Evolutionary conservation across 2,113 vertebrate genomes (phyloP), one percentile per base, ranked within the genome.

Genomic region (Siphamia tubifer): DNA sequence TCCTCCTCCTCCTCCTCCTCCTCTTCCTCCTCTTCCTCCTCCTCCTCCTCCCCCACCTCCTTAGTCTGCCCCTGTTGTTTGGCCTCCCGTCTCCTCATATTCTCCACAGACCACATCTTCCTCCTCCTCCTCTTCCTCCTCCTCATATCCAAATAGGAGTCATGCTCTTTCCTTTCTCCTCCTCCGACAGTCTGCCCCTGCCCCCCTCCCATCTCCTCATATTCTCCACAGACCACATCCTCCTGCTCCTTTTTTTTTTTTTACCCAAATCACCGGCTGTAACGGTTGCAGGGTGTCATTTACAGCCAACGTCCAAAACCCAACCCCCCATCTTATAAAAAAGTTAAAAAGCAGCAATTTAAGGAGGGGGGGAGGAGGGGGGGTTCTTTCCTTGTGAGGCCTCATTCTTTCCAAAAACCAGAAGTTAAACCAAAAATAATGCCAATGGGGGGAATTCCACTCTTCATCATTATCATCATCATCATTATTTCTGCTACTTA

Each of bases 81-180:
- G 27, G 24, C 51, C 35, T 17, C 32, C 16, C 30, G 35, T 27
- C 40, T 54, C 66, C 38, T 64, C 19, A n/a, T 19, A 27, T 24
- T 43, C 31, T 21, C 11, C 35, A 12, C 21, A 40, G 53, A 15
- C 35, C 39, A 28, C 47, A 42, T 27, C 32, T 15, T 68, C 42
- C 23, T 11, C 10, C 44, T 62, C 38, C 5, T 30, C 35, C n/a
- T n/a, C n/a, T n/a, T 1, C 38, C 31, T 43, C 57, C 42, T n/a
- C 45, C 47, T 73, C 53, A 28, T 44, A 17, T 47, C 44, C 68
- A 69, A 69, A 79, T 72, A 31, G 68, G 78, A 84, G 70, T 84
- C 77, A 13, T 36, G 28, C 60, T 73, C 54, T 45, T 63, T 56
- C 40, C 15, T 13, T 27, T 36, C 32, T 31, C 8, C 27, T 25